Evolutionary conservation across 2,888 invertebrate genomes (phyloP), one percentile per base, ranked within the genome.

Genomic region (Cephus runcator): DNA sequence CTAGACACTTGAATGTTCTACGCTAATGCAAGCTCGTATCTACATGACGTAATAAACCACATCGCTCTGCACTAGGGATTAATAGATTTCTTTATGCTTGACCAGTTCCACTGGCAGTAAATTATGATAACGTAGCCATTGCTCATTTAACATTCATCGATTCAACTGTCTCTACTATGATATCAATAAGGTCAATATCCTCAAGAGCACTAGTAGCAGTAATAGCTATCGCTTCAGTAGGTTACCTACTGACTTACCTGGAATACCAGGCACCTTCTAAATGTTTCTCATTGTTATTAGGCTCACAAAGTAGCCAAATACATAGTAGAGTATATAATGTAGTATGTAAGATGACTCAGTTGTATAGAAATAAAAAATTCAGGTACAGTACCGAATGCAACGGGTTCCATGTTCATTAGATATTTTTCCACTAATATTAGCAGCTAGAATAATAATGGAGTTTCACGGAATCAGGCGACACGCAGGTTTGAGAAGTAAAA

Each of bases 131-230:
- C 56, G 23, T 56, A 23, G 9, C 1, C 56, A 23, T 56, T 56
- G 56, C 56, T 56, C 56, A 56, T 56, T 56, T 23, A 56, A 23
- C 23, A 56, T 56, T 15, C 56, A 56, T 56, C 9, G 56, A 56
- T 56, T 56, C 9, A 56, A 56, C 56, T 56, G 9, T 23, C 56
- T 56, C 23, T 56, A 56, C 23, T 56, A 1, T 6, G 56, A 79
- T 79, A 79, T 71, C 76, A 73, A 78, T 75, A 83, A 80, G 81
- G 83, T 83, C 82, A 83, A 82, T 79, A 84, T 82, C 85, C 81
- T 80, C 9, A 33, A 73, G 71, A 34, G 1, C 40, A 73, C 68
- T 79, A 56, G 74, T 75, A 75, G 75, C 75, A 34, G 76, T n/a
- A n/a, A 35, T 35, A 15, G 23, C 56, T 2, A 34, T 68, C 75